A percentile compares a stretch with the other conserved stretches of the same genome.
These are phyloP conservation scores for Cydia pomonella DNA, from an alignment of 1,140 invertebrate species.

Conservation along the genomic window DNA sequence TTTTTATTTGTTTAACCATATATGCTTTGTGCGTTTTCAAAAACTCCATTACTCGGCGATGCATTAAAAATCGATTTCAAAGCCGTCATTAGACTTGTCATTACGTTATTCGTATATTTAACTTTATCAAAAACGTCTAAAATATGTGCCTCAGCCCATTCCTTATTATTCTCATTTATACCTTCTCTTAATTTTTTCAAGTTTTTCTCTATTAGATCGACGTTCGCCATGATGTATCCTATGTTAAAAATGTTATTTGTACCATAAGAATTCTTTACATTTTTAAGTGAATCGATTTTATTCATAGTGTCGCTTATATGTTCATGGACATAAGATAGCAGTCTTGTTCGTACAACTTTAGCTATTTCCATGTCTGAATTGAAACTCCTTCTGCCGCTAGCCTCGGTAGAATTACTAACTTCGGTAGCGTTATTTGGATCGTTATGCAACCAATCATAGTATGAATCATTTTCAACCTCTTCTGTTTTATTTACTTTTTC, in stretches of 20 bases:
- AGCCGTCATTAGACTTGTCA: constrained; percentile 41
- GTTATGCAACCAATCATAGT: constrained; percentile 1
- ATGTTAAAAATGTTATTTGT: constrained; percentile 48
- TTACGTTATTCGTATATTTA: constrained; percentile 43
- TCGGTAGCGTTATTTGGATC: neutral
- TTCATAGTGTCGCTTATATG: constrained; percentile 47
- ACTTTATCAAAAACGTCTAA: constrained; percentile 54
- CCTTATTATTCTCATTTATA: constrained; percentile 40
- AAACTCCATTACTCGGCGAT: neutral
- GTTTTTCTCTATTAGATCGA: constrained; percentile 51
- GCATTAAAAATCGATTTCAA: constrained; percentile 40
- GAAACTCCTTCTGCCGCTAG: constrained; percentile 6
- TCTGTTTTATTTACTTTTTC: neutral
- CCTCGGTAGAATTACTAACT: neutral
- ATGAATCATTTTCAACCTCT: neutral
- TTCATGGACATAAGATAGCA: constrained; percentile 52
- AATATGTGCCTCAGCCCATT: constrained; percentile 50
- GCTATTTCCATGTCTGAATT: neutral
- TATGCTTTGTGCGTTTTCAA: neutral
- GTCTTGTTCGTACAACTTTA: constrained; percentile 47
- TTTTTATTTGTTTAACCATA: neutral
- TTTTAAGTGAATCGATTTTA: constrained; percentile 46
- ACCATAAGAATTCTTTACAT: constrained; percentile 39
- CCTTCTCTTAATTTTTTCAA: constrained; percentile 48
- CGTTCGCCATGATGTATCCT: constrained; percentile 55